Evolutionary conservation across 2,888 invertebrate genomes (phyloP), one percentile per base, ranked within the genome.

Genomic region (Oligia strigilis): DNA sequence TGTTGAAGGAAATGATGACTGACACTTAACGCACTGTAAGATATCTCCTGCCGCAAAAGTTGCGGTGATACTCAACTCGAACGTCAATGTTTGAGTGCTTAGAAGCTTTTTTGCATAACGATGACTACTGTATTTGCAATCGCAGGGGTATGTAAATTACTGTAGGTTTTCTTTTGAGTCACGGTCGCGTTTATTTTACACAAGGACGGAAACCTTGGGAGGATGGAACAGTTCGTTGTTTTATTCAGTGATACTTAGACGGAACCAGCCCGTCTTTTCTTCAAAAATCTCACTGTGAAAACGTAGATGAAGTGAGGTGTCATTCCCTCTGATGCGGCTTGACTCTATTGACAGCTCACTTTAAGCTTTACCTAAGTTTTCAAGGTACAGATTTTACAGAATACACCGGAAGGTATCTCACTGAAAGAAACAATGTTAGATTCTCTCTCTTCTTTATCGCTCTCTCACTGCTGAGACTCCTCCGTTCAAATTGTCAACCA

Each of bases 61-160:
- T 72, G 8, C 40, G 62, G 13, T 49, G 46, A 17, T 40, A 66
- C 74, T 67, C 23, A 64, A 36, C 64, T 36, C 36, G 40, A 70
- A 60, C 58, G 36, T 71, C 49, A 78, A 70, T 72, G 14, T 49
- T 70, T n/a, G 29, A 79, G 70, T 78, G 36, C 58, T 60, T 36
- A 55, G 64, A 82, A 80, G 70, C 73, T 84, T 82, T 52, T 69
- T 36, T 78, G 36, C 43, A 69, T 40, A 29, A 55, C 4, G 52
- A 40, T 82, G 83, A 82, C 55, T 60, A 36, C 55, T 67, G 60
- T 66, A 78, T 72, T 83, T 55, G 70, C 58, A 78, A 66, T 60
- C 36, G 46, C 19, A 29, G 46, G 60, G 19, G 55, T 67, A 78
- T 71, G 66, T 60, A 80, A 80, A 82, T 62, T 46, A 43, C 36